These are phyloP conservation scores for Craniophora ligustri DNA, from an alignment of 2,888 invertebrate species.

Conservation along the genomic window DNA sequence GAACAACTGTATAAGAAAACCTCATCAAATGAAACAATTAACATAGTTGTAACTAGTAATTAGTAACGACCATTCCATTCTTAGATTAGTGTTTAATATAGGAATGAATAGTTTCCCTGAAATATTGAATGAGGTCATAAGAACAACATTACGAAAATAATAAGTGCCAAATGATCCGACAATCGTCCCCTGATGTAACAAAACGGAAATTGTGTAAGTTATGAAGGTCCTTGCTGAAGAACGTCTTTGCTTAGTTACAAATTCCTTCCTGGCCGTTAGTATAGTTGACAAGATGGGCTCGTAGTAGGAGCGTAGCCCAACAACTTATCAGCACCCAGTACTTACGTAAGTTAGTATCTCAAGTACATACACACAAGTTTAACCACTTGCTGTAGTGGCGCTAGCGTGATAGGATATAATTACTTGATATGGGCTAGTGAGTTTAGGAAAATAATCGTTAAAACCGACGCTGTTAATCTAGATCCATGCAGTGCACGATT, in stretches of 20 bases:
- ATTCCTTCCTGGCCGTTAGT: constrained; percentile 36
- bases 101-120: too few species aligned
- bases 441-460: constrained; percentile 50
- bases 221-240: constrained; percentile 20
- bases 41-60: constrained; percentile 25
- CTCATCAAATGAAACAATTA: constrained; percentile 22
- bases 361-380: constrained; percentile 8
- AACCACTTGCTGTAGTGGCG: constrained; percentile 13
- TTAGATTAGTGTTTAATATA: constrained; percentile 4
- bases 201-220: constrained; percentile 44
- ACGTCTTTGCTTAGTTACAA: constrained; percentile 33
- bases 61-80: constrained; percentile 16
- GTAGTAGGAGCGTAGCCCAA: constrained; percentile 16
- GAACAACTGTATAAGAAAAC: constrained; percentile 9
- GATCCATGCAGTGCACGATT: constrained; percentile 38
- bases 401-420: constrained; percentile 53
- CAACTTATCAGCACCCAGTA: constrained; percentile 39
- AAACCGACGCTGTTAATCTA: constrained; percentile 38
- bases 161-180: constrained; percentile 17
- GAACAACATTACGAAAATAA: constrained; percentile 9
- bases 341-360: constrained; percentile 23
- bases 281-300: constrained; percentile 24
- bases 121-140: not conserved
- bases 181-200: constrained; percentile 24
- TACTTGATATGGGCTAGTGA: constrained; percentile 43